Evolutionary conservation across 1,140 invertebrate genomes (phyloP).

Genomic region (Ceratina japonica): DNA sequence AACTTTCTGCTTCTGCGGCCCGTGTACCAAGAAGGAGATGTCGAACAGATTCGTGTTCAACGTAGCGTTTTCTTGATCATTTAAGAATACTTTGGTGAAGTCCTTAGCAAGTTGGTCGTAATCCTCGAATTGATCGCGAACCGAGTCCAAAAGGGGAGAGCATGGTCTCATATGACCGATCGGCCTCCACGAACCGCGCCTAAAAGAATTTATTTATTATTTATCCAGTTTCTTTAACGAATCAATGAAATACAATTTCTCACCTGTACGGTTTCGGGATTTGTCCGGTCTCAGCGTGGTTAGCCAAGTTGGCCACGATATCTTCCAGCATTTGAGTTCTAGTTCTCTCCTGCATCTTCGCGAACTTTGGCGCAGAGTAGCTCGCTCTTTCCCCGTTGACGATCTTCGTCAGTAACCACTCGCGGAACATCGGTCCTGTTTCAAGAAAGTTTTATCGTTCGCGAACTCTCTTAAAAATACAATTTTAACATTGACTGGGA

Average conservation of each 20-base stretch:
- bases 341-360: slow-evolving; percentile 95
- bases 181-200: slow-evolving; percentile 93
- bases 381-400: slow-evolving; percentile 98
- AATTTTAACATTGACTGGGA: not conserved
- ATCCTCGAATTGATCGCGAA: slow-evolving; percentile 95
- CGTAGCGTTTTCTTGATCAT: slow-evolving; percentile 85
- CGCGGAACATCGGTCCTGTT: slow-evolving; percentile 85
- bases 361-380: slow-evolving; percentile 98
- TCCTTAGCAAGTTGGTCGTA: slow-evolving; percentile 96
- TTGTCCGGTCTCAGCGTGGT: slow-evolving; percentile 96
- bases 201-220: slow-evolving; percentile 55
- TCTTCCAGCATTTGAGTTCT: slow-evolving; percentile 96
- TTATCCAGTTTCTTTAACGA: not conserved
- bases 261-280: slow-evolving; percentile 97
- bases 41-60: slow-evolving; percentile 91
- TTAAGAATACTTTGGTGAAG: slow-evolving; percentile 93
- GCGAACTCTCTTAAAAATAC: no score
- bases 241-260: slow-evolving; percentile 13
- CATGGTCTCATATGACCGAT: slow-evolving; percentile 97
- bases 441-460: not conserved
- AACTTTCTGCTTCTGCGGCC: slow-evolving; percentile 93
- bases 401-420: slow-evolving; percentile 98
- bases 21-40: slow-evolving; percentile 91
- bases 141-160: slow-evolving; percentile 93
- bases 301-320: slow-evolving; percentile 95